Percentiles rank a stretch among this genome's conserved stretches.
phyloP scores from a whole-genome alignment of 2,113 vertebrate species.

The Syngnathus scovelli region DNA sequence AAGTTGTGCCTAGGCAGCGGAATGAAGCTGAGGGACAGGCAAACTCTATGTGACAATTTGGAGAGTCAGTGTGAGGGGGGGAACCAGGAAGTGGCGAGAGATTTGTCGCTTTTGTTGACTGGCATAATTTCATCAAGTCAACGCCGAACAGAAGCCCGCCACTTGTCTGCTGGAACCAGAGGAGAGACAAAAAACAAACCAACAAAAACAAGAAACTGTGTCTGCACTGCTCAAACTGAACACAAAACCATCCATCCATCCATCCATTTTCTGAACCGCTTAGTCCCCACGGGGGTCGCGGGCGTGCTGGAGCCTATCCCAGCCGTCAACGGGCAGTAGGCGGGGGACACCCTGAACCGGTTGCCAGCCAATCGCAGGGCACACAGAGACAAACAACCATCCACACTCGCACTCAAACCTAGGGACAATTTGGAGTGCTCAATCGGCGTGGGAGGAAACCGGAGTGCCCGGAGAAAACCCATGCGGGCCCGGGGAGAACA shows the following conservation, averaged over 20 bases:
- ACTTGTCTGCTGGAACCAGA: constrained; percentile 40
- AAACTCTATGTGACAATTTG: constrained; percentile 34
- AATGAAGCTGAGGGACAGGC: constrained; percentile 12
- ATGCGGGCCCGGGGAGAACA: too few relatives aligned
- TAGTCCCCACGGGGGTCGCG: too few relatives aligned
- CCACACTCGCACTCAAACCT: too few relatives aligned
- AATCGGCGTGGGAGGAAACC: too few relatives aligned
- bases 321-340: too few relatives aligned
- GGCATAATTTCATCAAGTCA: constrained; percentile 63
- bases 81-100: constrained; percentile 10
- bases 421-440: too few relatives aligned
- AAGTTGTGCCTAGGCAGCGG: not conserved
- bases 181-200: constrained; percentile 8
- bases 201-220: constrained; percentile 9
- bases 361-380: too few relatives aligned
- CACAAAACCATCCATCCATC: not conserved
- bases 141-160: constrained; percentile 36
- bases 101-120: constrained; percentile 52
- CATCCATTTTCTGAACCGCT: too few relatives aligned
- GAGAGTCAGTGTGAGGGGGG: constrained; percentile 6
- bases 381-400: too few relatives aligned
- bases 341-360: too few relatives aligned
- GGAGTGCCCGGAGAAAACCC: too few relatives aligned
- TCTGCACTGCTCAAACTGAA: constrained; percentile 33
- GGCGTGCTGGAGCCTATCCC: too few relatives aligned